Conservation (phyloP, 2,797 vertebrate genomes). For the Macroramphosus scolopax region DNA sequence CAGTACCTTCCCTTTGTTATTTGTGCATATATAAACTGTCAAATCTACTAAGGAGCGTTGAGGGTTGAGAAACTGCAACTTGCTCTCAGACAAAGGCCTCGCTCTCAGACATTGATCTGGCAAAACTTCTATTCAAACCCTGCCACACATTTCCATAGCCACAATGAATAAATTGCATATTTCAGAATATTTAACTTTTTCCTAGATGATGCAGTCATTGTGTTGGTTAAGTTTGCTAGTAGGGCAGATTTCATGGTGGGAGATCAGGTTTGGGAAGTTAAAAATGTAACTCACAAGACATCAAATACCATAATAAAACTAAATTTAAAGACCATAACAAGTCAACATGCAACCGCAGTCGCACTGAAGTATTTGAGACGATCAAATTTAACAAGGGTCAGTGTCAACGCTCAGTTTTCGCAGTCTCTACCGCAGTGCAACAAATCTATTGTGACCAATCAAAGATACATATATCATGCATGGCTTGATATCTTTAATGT, state of each 20-base stretch:
- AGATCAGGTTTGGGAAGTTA: constrained; percentile 6
- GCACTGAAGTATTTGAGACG: background rate
- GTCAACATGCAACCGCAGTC: background rate
- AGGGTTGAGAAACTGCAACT: constrained; percentile 62
- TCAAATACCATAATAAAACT: constrained; percentile 1
- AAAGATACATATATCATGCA: no score
- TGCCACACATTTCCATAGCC: constrained; percentile 58
- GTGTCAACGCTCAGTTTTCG: no score
- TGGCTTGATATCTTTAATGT: no score
- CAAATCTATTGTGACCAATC: background rate
- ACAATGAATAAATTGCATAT: constrained; percentile 62
- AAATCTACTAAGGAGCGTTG: constrained; percentile 64
- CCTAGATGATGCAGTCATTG: constrained; percentile 38
- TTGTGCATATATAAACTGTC: constrained; percentile 79
- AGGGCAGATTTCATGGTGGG: constrained; percentile 27
- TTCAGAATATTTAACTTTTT: constrained; percentile 49
- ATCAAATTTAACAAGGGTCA: no score
- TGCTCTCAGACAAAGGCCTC: constrained; percentile 67
- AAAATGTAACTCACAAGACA: constrained; percentile 13
- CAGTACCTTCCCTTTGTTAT: constrained; percentile 74
- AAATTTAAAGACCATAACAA: background rate
- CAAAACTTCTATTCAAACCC: constrained; percentile 71
- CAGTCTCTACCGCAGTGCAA: no score
- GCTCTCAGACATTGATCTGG: constrained; percentile 70
- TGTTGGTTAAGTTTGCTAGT: constrained; percentile 25